Base-by-base conservation (phyloP, 2,797 vertebrate genomes). In the Channallabes apus region DNA sequence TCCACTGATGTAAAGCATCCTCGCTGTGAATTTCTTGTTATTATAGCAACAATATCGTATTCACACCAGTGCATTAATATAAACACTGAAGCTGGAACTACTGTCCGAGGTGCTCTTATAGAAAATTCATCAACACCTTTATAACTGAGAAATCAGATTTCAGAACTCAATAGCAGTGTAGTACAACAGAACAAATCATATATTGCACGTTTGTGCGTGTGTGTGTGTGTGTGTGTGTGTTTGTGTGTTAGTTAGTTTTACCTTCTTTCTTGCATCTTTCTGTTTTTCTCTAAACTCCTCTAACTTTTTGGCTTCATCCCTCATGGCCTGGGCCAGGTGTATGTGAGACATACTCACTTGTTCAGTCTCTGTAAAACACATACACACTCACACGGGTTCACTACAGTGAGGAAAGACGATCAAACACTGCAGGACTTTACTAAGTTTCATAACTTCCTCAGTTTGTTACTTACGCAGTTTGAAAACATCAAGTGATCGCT, bases 261-360 rank as follows among this genome's bases (percentile, higher is more conserved):
- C 98, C 96, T 95, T 99, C 80, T 99, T 99, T 83, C 94, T 92
- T 4, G 93, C 91, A 22, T 96, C 94, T 86, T 97, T 99, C 87
- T 99, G 98, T 86, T 94, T 97, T 90, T 98, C 97, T 91, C 95
- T 94, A 92, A 99, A 99, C 12, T 99, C 98, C 46, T 99, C 98
- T 92, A 99, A 94, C 88, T 96, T 99, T 88, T 94, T 97, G 6
- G 95, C 97, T 88, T 99, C 98, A 8, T 99, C 97, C 59, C 96
- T 95, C 87, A 99, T 93, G 24, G 89, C 95, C 82, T 98, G 96
- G 0, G 97, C 97, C 89, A 99, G 93, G 38, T 98, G 97, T 67
- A 98, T 93, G 87, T 98, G 98, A 85, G 96, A 92, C 8, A 97
- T 93, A 41, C 97, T 96, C 51, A 98, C 95, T 3, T 92, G 96